A percentile compares a stretch with the other conserved stretches of the same genome.
Conservation (phyloP, 2,888 invertebrate species). For the Andricus quercusramuli region DNA sequence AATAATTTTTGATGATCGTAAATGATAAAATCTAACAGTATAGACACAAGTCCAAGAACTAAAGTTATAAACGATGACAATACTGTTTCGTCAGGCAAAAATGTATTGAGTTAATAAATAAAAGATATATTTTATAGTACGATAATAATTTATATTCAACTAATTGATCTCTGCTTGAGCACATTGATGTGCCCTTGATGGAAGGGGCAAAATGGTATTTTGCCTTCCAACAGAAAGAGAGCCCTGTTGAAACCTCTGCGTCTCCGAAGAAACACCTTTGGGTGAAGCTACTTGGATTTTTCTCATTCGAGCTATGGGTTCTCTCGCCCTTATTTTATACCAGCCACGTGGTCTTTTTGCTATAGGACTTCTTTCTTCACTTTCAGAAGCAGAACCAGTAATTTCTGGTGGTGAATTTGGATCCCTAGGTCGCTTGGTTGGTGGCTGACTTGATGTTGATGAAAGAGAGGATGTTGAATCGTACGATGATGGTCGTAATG, state of each 20-base stretch:
- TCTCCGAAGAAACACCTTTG: constrained; percentile 67
- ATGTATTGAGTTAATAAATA: not conserved
- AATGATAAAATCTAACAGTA: not conserved
- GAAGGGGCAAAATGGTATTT: constrained; percentile 69
- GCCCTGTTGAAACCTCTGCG: constrained; percentile 72
- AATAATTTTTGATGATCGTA: not conserved
- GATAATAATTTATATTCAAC: not conserved
- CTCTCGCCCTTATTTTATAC: constrained; percentile 69
- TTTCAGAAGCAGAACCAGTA: not conserved
- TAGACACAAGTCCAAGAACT: not conserved
- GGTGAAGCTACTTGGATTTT: constrained; percentile 53
- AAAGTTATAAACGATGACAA: not conserved
- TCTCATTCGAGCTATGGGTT: constrained; percentile 72
- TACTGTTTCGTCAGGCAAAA: not conserved
- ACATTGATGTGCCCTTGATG: constrained; percentile 70
- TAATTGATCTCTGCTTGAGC: constrained; percentile 60
- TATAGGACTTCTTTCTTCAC: constrained; percentile 64
- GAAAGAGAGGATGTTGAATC: not conserved
- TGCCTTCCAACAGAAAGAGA: constrained; percentile 65
- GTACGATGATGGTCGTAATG: not conserved
- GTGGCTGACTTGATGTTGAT: constrained; percentile 41
- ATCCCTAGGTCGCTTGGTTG: constrained; percentile 66
- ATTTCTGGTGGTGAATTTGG: not conserved
- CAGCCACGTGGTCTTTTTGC: constrained; percentile 71
- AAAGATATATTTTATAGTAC: not conserved